A percentile compares a stretch with the other conserved stretches of the same genome.
Evolutionary conservation across 2,888 invertebrate species (phyloP).

Genomic region (Andrena bicolor): DNA sequence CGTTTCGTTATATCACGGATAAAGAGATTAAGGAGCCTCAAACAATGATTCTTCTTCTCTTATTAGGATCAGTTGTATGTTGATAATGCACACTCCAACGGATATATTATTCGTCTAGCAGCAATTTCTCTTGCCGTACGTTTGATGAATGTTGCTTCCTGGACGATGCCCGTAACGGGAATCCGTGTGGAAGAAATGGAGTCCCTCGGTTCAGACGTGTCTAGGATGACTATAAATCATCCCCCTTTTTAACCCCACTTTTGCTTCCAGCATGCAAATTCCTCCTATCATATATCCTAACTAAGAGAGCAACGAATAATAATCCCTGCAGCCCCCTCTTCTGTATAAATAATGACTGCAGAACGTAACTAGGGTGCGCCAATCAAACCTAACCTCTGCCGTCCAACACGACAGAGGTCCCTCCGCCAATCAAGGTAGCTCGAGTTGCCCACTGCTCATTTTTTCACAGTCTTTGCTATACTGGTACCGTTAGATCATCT

Average conservation of each 20-base stretch:
- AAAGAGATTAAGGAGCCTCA: constrained; percentile 16
- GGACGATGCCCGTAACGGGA: constrained; percentile 45
- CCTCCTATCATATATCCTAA: background rate
- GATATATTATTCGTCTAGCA: constrained; percentile 40
- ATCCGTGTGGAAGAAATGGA: constrained; percentile 13
- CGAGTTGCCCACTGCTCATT: constrained; percentile 16
- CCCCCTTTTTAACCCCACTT: background rate
- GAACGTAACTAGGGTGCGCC: constrained; percentile 54
- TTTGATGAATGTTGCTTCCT: constrained; percentile 51
- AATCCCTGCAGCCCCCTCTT: background rate
- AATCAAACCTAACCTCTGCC: constrained; percentile 38
- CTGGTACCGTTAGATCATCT: background rate
- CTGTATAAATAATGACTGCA: constrained; percentile 44
- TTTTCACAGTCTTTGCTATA: constrained; percentile 21
- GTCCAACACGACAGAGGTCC: background rate
- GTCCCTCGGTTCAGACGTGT: background rate
- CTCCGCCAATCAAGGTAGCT: constrained; percentile 27
- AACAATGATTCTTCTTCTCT: background rate
- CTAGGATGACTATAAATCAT: constrained; percentile 17
- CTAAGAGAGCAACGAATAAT: background rate
- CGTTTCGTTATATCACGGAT: constrained; percentile 26
- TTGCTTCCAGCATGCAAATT: background rate
- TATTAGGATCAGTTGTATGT: constrained; percentile 3
- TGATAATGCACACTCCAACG: constrained; percentile 13
- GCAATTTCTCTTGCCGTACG: constrained; percentile 35